Conservation (phyloP, 2,797 vertebrate species). For the Coregonus ussuriensis region DNA sequence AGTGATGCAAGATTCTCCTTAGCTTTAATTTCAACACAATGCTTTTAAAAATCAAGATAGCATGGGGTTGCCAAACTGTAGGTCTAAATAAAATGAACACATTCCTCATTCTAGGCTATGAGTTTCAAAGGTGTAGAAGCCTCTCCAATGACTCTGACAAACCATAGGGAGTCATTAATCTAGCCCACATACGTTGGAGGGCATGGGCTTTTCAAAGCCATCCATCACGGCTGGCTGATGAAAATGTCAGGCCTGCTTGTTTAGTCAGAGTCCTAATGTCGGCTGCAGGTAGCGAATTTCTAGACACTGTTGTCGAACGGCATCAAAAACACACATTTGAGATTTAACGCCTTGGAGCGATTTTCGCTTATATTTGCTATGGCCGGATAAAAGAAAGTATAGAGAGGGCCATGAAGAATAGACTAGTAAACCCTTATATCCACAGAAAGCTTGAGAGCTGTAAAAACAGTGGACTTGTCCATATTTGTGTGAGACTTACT, state of each 20-base stretch:
- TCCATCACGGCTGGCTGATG: slow-evolving; percentile 44
- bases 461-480: slow-evolving; percentile 26
- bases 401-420: too few species aligned
- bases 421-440: too few species aligned
- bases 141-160: neutral
- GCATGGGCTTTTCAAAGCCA: slow-evolving; percentile 40
- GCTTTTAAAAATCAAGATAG: neutral
- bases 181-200: slow-evolving; percentile 34
- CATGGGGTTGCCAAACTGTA: neutral
- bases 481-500: neutral
- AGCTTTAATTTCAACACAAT: neutral
- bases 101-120: neutral
- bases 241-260: slow-evolving; percentile 56
- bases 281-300: slow-evolving; percentile 40
- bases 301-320: slow-evolving; percentile 51
- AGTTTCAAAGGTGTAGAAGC: neutral
- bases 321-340: slow-evolving; percentile 60
- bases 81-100: neutral
- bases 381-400: slow-evolving; percentile 27
- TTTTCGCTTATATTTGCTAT: neutral
- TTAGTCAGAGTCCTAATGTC: slow-evolving; percentile 34
- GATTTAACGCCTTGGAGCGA: neutral
- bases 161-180: slow-evolving; percentile 19
- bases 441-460: slow-evolving; percentile 28
- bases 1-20: neutral